Conservation (phyloP, 1,140 invertebrate genomes). For the Littorina saxatilis region DNA sequence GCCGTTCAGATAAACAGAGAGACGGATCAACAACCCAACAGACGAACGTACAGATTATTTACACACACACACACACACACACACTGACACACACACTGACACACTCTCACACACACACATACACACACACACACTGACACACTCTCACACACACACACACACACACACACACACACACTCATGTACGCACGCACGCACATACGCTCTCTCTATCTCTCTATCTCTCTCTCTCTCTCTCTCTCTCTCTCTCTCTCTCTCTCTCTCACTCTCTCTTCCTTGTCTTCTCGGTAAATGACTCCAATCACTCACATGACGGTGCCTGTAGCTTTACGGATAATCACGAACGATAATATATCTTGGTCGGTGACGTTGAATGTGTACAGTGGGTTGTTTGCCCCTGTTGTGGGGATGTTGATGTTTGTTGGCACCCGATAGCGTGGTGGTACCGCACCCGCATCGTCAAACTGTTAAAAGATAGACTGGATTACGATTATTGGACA, state of each 20-base stretch:
- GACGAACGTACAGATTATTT: too few species aligned
- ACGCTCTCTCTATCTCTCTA: too few species aligned
- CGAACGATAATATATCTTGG: slow-evolving; percentile 72
- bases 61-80: too few species aligned
- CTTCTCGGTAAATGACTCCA: not conserved
- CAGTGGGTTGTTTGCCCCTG: slow-evolving; percentile 33
- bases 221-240: too few species aligned
- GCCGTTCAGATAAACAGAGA: too few species aligned
- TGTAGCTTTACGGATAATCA: slow-evolving; percentile 69
- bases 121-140: too few species aligned
- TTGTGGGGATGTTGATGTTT: slow-evolving; percentile 42
- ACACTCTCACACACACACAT: too few species aligned
- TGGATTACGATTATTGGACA: not conserved
- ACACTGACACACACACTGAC: too few species aligned
- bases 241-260: not conserved
- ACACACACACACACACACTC: too few species aligned
- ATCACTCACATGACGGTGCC: slow-evolving; percentile 65
- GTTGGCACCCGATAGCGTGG: slow-evolving; percentile 65
- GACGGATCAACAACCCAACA: too few species aligned
- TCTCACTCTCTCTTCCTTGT: not conserved
- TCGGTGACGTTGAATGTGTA: slow-evolving; percentile 65
- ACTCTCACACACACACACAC: too few species aligned
- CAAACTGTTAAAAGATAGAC: slow-evolving; percentile 19
- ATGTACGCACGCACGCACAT: too few species aligned
- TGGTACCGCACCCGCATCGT: not conserved